Evolutionary conservation across 2,797 vertebrate species (phyloP).

Genomic region (Macropus fuliginosus): DNA sequence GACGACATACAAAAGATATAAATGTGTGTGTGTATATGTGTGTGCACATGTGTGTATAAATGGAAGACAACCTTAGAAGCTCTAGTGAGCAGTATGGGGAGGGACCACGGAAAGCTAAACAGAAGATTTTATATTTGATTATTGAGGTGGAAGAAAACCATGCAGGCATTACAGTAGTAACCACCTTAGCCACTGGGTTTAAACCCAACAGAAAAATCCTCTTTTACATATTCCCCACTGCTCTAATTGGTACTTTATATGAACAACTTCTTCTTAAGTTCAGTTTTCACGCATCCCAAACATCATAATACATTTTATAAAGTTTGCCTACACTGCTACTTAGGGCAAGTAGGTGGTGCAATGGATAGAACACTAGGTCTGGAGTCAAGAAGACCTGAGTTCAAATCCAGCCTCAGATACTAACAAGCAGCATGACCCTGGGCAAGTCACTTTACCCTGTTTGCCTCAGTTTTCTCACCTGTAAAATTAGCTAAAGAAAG

Average conservation of each 20-base stretch:
- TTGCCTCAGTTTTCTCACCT: background rate
- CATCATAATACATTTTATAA: background rate
- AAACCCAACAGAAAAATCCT: conserved; percentile 36
- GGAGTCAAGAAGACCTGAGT: background rate
- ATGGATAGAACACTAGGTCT: background rate
- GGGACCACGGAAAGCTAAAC: background rate
- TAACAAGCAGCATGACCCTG: background rate
- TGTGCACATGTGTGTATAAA: background rate
- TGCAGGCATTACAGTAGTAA: conserved; percentile 16
- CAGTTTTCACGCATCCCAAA: background rate
- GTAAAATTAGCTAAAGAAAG: background rate
- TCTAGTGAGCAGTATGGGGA: background rate
- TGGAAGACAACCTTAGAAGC: background rate
- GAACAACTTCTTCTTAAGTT: background rate
- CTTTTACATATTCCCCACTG: background rate
- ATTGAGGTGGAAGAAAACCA: background rate
- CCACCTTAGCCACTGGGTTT: background rate
- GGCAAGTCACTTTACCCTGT: background rate
- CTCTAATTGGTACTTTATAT: background rate
- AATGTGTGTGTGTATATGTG: background rate
- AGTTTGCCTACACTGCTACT: background rate
- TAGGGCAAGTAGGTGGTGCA: background rate
- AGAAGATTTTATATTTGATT: background rate
- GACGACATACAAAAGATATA: background rate
- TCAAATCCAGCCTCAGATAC: background rate